Percentiles rank a stretch among this genome's conserved stretches.
These are phyloP conservation scores for Amblyjoppa fuscipennis DNA, from an alignment of 2,888 invertebrate species.

Conservation along the genomic window DNA sequence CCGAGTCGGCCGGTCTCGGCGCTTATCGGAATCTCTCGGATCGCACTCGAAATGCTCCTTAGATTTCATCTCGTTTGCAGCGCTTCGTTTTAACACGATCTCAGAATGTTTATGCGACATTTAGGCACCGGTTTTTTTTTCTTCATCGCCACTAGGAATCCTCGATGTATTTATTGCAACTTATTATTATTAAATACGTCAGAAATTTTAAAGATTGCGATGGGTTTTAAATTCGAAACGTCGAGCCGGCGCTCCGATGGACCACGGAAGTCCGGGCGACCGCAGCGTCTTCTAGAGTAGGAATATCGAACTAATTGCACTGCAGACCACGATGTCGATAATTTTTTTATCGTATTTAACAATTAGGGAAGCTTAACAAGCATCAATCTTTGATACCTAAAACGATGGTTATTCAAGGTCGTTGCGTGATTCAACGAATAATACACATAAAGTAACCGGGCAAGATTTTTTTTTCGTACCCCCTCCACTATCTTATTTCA, in stretches of 20 bases:
- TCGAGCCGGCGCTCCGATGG: slow-evolving; percentile 11
- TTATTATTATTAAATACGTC: neutral
- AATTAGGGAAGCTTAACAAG: neutral
- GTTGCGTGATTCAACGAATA: neutral
- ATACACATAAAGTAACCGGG: neutral
- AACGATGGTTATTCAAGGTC: neutral
- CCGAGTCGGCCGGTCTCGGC: slow-evolving; percentile 69
- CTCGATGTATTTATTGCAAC: neutral
- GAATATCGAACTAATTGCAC: neutral
- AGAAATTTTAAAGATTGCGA: neutral
- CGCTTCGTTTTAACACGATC: neutral
- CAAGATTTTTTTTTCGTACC: neutral
- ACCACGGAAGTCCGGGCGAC: slow-evolving; percentile 36
- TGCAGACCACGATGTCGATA: neutral
- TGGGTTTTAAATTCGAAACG: slow-evolving; percentile 23
- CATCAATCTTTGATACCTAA: neutral
- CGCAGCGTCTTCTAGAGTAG: slow-evolving; percentile 11
- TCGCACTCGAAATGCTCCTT: neutral
- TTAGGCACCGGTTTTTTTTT: neutral
- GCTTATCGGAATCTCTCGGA: slow-evolving; percentile 56
- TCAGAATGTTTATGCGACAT: neutral
- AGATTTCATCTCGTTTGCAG: slow-evolving; percentile 15
- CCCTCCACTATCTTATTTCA: neutral
- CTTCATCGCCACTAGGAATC: neutral
- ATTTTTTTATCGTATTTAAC: neutral